These are phyloP conservation scores for Coelopa pilipes DNA, from an alignment of 2,888 invertebrate genomes.

Conservation along the genomic window DNA sequence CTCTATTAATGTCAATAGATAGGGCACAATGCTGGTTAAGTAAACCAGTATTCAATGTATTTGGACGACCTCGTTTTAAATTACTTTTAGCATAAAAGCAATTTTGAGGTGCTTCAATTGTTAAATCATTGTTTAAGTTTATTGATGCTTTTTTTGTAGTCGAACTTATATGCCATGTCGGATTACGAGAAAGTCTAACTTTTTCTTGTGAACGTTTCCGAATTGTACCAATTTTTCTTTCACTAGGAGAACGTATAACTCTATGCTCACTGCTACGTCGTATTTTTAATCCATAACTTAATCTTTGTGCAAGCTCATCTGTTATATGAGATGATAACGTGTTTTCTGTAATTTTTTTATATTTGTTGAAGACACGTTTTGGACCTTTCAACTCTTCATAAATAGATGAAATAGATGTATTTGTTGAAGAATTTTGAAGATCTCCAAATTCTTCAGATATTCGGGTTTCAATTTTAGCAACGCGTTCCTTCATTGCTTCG, in stretches of 20 bases:
- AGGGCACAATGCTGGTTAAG: conserved; percentile 43
- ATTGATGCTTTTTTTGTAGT: conserved; percentile 32
- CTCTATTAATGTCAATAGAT: conserved; percentile 21
- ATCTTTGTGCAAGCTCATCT: conserved; percentile 76
- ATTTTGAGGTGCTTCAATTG: conserved; percentile 38
- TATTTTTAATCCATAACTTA: conserved; percentile 76
- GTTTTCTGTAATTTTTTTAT: conserved; percentile 79
- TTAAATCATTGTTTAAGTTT: conserved; percentile 23
- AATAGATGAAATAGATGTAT: not conserved
- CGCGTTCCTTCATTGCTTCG: conserved; percentile 80
- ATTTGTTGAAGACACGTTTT: conserved; percentile 77
- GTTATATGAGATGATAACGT: conserved; percentile 67
- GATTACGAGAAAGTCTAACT: conserved; percentile 70
- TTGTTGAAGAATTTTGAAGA: conserved; percentile 5
- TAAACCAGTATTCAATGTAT: conserved; percentile 67
- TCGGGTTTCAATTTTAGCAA: conserved; percentile 77
- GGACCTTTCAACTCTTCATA: conserved; percentile 63
- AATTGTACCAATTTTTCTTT: conserved; percentile 81
- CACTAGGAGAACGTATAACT: conserved; percentile 82
- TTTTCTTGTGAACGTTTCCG: conserved; percentile 77
- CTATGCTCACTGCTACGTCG: conserved; percentile 76
- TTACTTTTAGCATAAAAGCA: conserved; percentile 70
- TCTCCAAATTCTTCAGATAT: conserved; percentile 75
- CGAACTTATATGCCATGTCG: conserved; percentile 73
- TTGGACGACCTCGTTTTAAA: conserved; percentile 69